Conservation (phyloP, 1,140 invertebrate species). For the Achroia grisella region DNA sequence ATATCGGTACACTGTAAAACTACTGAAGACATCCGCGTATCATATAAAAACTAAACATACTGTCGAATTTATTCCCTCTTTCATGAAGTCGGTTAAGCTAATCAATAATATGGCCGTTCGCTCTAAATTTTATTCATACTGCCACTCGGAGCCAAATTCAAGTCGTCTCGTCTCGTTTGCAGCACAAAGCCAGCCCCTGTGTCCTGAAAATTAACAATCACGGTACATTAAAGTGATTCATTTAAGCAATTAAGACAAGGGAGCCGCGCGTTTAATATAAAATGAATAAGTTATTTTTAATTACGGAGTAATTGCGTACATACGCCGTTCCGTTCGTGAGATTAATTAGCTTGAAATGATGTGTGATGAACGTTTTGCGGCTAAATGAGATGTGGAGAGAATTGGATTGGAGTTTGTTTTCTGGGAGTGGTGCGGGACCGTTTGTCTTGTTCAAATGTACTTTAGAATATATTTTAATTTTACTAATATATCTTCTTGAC, state of each 20-base stretch:
- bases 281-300: constrained; percentile 70
- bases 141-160: background rate
- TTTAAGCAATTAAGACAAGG: constrained; percentile 51
- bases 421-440: no score
- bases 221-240: constrained; percentile 63
- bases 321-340: constrained; percentile 9
- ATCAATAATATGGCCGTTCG: no score
- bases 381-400: constrained; percentile 23
- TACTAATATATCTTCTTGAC: no score
- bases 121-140: no score
- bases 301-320: constrained; percentile 54
- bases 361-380: constrained; percentile 10
- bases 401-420: no score
- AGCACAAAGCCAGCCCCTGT: constrained; percentile 50
- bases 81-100: no score
- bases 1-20: no score
- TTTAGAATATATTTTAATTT: no score
- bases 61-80: no score
- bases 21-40: no score
- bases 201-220: constrained; percentile 60
- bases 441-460: no score
- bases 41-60: no score
- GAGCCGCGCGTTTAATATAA: constrained; percentile 24
- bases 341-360: constrained; percentile 51
- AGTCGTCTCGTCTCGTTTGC: constrained; percentile 11